phyloP scores from a whole-genome alignment of 1,140 invertebrate species.

The Hermatobates lingyangjiaoensis region DNA sequence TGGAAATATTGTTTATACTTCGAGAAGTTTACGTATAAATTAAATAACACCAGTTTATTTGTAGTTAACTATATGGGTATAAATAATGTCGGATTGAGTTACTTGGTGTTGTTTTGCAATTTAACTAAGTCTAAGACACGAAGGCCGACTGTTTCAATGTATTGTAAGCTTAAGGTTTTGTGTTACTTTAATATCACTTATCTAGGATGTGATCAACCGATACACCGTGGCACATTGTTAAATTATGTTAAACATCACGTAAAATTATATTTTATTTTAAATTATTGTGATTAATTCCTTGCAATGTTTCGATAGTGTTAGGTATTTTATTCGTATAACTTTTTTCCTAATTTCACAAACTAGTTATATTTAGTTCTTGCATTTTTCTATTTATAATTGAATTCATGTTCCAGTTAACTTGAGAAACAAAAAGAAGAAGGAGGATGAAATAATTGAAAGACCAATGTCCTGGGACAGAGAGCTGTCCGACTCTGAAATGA shows the following conservation, averaged over 20 bases:
- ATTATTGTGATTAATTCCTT: neutral
- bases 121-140: too few relatives aligned
- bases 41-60: too few relatives aligned
- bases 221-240: neutral
- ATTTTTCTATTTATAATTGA: neutral
- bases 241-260: neutral
- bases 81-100: too few relatives aligned
- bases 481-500: constrained; percentile 53
- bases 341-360: constrained; percentile 4
- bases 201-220: too few relatives aligned
- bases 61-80: too few relatives aligned
- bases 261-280: neutral
- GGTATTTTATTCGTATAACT: neutral
- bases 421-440: constrained; percentile 30
- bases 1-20: too few relatives aligned
- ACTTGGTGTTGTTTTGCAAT: too few relatives aligned
- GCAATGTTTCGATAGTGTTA: neutral
- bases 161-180: too few relatives aligned
- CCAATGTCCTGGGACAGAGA: constrained; percentile 87
- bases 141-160: too few relatives aligned
- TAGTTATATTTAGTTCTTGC: neutral
- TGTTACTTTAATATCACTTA: too few relatives aligned
- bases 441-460: constrained; percentile 29
- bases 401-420: constrained; percentile 24
- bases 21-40: too few relatives aligned